These are phyloP conservation scores for Girardia tigrina DNA, from an alignment of 2,888 invertebrate genomes.

Conservation along the genomic window DNA sequence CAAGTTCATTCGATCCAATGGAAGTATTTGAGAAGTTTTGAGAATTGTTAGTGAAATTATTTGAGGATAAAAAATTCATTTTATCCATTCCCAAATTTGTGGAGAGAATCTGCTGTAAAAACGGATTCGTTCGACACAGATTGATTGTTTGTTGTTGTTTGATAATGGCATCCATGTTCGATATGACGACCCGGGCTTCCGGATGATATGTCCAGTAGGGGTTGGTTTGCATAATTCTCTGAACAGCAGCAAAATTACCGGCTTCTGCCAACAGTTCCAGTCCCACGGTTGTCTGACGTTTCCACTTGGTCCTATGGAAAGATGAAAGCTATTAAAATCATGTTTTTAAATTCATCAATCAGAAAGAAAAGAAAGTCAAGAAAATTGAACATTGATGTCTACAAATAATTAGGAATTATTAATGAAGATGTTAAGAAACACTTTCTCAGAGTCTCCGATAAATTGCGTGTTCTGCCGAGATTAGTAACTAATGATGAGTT, in stretches of 20 bases:
- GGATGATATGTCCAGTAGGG: conserved; percentile 44
- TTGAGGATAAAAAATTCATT: neutral
- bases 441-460: neutral
- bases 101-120: neutral
- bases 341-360: neutral
- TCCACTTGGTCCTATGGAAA: conserved; percentile 80
- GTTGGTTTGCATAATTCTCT: conserved; percentile 59
- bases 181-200: neutral
- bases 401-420: neutral
- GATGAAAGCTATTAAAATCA: too few species aligned
- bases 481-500: neutral
- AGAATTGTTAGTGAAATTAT: neutral
- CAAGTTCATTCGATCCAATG: neutral
- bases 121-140: neutral
- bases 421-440: neutral
- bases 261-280: conserved; percentile 88
- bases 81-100: neutral
- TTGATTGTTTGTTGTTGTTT: neutral
- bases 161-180: neutral
- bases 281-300: conserved; percentile 90
- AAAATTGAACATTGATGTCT: neutral
- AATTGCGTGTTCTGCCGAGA: neutral
- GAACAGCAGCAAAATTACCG: conserved; percentile 90
- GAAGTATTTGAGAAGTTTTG: neutral
- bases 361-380: too few species aligned